phyloP scores from a whole-genome alignment of 2,888 invertebrate species.

The Cataglyphis rosenhaueri region DNA sequence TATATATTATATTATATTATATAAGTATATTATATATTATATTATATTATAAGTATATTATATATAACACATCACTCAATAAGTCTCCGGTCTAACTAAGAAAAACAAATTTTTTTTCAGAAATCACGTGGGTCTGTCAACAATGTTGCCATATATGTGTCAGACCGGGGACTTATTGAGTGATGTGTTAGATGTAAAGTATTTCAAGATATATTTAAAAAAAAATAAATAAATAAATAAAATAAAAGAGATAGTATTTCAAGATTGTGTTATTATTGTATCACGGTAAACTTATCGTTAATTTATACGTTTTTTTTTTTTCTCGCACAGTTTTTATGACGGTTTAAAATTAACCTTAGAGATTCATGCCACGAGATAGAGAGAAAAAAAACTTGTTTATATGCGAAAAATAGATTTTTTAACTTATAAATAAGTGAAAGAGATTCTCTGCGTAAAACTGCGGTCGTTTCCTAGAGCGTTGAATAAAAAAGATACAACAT shows the following conservation, averaged over 20 bases:
- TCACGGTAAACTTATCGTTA: background rate
- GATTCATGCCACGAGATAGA: background rate
- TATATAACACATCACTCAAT: no score
- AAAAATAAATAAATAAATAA: background rate
- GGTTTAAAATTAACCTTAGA: background rate
- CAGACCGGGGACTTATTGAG: no score
- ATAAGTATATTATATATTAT: no score
- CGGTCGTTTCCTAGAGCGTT: background rate
- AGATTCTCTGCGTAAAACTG: background rate
- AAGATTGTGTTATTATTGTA: slow-evolving; percentile 16
- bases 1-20: no score
- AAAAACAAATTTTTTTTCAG: no score
- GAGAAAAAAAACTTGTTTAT: background rate
- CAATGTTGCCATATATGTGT: no score
- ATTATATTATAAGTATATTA: no score
- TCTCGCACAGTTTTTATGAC: background rate
- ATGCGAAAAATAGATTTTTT: background rate
- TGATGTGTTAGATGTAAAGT: background rate
- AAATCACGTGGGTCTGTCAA: no score
- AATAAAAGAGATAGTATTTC: background rate
- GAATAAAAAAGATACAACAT: background rate
- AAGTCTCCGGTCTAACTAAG: no score
- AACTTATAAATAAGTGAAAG: background rate
- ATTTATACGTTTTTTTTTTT: background rate
- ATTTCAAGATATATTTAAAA: background rate